Evolutionary conservation across 2,888 invertebrate species (phyloP).

Genomic region (Andrena fulva): DNA sequence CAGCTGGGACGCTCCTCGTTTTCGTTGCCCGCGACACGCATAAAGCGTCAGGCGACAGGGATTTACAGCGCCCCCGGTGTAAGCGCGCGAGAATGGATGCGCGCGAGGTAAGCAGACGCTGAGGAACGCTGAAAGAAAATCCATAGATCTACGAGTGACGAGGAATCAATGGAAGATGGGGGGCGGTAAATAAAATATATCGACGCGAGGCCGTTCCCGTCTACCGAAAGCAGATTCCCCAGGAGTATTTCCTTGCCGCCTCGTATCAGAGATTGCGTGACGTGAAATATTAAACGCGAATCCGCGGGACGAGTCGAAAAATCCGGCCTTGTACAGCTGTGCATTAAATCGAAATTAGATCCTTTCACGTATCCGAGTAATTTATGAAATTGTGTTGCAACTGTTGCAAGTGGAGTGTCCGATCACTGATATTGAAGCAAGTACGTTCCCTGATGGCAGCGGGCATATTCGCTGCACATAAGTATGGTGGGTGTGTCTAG

Average conservation of each 20-base stretch:
- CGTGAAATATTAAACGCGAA: constrained; percentile 51
- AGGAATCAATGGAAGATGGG: constrained; percentile 43
- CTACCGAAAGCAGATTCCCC: constrained; percentile 51
- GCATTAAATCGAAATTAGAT: background rate
- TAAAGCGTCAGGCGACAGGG: background rate
- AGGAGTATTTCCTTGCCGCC: constrained; percentile 41
- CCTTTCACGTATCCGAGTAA: background rate
- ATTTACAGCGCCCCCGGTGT: constrained; percentile 8
- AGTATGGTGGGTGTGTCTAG: background rate
- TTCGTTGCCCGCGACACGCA: background rate
- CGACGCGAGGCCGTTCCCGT: constrained; percentile 24
- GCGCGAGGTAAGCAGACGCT: constrained; percentile 5
- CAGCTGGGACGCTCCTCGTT: background rate
- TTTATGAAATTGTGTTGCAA: background rate
- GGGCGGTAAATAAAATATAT: constrained; percentile 50
- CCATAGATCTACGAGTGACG: constrained; percentile 48
- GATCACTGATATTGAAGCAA: background rate
- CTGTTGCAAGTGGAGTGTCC: background rate
- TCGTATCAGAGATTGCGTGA: constrained; percentile 50
- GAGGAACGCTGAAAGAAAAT: constrained; percentile 36
- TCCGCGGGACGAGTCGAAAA: constrained; percentile 22
- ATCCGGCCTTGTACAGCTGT: background rate
- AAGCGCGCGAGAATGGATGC: constrained; percentile 12
- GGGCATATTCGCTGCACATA: background rate
- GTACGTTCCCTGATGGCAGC: background rate